Conservation (phyloP, 2,797 vertebrate species). For the Petrocephalus schoutedeni region DNA sequence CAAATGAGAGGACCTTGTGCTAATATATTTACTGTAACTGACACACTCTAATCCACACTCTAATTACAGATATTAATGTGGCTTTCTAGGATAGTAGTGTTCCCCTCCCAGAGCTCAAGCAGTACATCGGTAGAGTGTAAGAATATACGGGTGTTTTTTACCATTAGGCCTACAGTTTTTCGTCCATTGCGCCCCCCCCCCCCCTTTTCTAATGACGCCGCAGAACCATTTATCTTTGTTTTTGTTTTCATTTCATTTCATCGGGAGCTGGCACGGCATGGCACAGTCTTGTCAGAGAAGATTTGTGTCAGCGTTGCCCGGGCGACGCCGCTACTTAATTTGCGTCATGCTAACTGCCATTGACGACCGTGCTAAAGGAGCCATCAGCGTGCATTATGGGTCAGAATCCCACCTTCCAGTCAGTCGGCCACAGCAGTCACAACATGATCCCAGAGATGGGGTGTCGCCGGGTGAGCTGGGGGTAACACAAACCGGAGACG, state of each 20-base stretch:
- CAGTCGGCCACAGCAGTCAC: not conserved
- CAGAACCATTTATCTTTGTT: not conserved
- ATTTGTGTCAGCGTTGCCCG: constrained; percentile 16
- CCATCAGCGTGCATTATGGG: not conserved
- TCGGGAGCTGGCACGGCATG: not conserved
- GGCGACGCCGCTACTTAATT: not conserved
- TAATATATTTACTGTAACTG: not conserved
- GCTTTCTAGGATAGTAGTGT: not conserved
- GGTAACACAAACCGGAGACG: not conserved
- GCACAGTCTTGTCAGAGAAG: constrained; percentile 18
- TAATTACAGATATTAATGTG: not conserved
- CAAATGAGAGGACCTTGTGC: not conserved
- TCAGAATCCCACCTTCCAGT: not conserved
- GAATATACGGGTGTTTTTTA: not conserved
- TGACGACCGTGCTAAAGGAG: constrained; percentile 5
- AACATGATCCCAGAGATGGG: not conserved
- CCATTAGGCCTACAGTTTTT: not conserved
- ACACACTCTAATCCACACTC: not conserved
- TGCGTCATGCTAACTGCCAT: constrained; percentile 11
- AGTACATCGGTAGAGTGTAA: not conserved
- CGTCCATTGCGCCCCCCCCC: not conserved
- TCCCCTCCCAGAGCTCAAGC: not conserved
- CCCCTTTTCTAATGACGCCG: not conserved
- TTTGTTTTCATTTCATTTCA: not conserved
- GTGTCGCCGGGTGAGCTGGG: not conserved